Conservation (phyloP, 1,140 invertebrate species). For the Calephelis nemesis region DNA sequence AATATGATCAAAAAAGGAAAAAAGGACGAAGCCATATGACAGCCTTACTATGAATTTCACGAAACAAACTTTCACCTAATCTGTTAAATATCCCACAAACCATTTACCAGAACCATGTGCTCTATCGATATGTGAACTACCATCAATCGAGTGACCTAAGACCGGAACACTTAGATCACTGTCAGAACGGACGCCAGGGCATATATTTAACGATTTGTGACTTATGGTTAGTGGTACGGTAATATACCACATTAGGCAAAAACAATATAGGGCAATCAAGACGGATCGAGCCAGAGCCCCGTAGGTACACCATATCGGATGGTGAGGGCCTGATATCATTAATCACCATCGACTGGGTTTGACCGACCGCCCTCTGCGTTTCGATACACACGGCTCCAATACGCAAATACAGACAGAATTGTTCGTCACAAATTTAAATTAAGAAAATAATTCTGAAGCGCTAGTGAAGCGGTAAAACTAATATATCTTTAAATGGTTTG, state of each 20-base stretch:
- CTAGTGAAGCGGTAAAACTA: too few relatives aligned
- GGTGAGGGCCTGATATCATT: constrained; percentile 48
- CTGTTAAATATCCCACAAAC: too few relatives aligned
- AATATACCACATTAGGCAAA: constrained; percentile 33
- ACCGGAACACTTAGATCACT: not conserved
- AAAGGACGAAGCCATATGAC: too few relatives aligned
- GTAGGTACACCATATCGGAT: constrained; percentile 43
- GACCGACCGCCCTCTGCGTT: constrained; percentile 7
- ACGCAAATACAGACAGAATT: too few relatives aligned
- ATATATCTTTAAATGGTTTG: too few relatives aligned
- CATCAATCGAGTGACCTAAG: constrained; percentile 1
- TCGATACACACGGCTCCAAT: not conserved
- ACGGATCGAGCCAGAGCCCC: constrained; percentile 29
- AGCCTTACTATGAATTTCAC: too few relatives aligned
- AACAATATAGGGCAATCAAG: constrained; percentile 56
- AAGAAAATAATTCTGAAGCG: too few relatives aligned
- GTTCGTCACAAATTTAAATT: too few relatives aligned
- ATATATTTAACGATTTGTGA: constrained; percentile 18
- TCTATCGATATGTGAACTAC: not conserved
- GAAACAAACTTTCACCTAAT: too few relatives aligned
- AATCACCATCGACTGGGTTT: constrained; percentile 52
- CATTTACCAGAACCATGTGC: not conserved
- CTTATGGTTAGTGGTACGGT: constrained; percentile 15
- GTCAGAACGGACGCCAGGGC: not conserved
- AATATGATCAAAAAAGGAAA: too few relatives aligned